Percentiles rank a stretch among this genome's conserved stretches.
These are phyloP conservation scores for Acipenser oxyrinchus DNA, from an alignment of 2,797 vertebrate genomes.

Conservation along the genomic window DNA sequence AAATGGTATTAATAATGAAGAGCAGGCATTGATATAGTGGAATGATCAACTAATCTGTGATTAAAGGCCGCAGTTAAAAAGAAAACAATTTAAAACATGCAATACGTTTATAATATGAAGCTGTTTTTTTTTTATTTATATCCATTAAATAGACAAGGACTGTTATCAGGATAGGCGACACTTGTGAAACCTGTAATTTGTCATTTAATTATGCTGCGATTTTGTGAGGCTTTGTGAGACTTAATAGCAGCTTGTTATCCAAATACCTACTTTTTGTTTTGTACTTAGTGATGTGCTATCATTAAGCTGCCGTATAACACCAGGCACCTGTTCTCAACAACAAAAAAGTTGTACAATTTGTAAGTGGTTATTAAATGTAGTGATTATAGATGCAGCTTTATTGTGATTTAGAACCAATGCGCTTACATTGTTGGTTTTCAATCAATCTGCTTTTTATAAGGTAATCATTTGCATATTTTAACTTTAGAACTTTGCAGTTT, in stretches of 20 bases:
- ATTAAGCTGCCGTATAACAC: slow-evolving; percentile 56
- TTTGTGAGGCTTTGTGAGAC: slow-evolving; percentile 30
- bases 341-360: slow-evolving; percentile 11
- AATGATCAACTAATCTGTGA: too few species aligned
- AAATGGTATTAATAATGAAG: too few species aligned
- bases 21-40: too few species aligned
- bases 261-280: slow-evolving; percentile 41
- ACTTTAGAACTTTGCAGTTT: background rate
- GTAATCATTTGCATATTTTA: slow-evolving; percentile 1
- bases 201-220: slow-evolving; percentile 37
- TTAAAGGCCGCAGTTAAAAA: background rate
- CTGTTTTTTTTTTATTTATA: background rate
- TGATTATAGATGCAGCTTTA: slow-evolving; percentile 46
- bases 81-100: background rate
- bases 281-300: slow-evolving; percentile 54
- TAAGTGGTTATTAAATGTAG: slow-evolving; percentile 62
- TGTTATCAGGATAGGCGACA: slow-evolving; percentile 29
- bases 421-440: background rate
- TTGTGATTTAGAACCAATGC: background rate
- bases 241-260: slow-evolving; percentile 50
- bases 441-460: background rate
- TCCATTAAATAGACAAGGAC: background rate
- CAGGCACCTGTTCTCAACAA: slow-evolving; percentile 59
- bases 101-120: background rate
- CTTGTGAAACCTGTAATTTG: slow-evolving; percentile 34